Evolutionary conservation across 1,140 invertebrate species (phyloP).

Genomic region (Drosophila insularis): DNA sequence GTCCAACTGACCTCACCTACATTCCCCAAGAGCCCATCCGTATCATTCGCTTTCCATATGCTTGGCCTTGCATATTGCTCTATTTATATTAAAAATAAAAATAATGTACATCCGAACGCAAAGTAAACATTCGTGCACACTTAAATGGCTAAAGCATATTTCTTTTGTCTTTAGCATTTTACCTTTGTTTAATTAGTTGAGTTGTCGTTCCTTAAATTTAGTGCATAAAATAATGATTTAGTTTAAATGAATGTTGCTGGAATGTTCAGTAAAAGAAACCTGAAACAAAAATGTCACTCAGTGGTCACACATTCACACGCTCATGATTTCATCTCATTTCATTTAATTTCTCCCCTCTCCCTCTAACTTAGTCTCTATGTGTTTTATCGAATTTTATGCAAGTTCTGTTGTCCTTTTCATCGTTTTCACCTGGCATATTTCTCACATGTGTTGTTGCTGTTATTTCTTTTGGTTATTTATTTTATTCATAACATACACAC

Average conservation of each 20-base stretch:
- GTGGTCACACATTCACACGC: neutral
- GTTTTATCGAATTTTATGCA: conserved; percentile 4
- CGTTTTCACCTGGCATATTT: conserved; percentile 8
- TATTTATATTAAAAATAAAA: too few relatives aligned
- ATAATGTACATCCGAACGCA: too few relatives aligned
- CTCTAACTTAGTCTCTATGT: neutral
- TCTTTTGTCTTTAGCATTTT: too few relatives aligned
- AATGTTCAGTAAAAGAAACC: neutral
- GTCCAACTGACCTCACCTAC: neutral
- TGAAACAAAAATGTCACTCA: neutral
- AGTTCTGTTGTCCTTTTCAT: conserved; percentile 3
- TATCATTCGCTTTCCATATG: neutral
- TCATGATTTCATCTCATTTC: neutral
- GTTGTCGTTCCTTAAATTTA: too few relatives aligned
- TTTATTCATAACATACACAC: conserved; percentile 53
- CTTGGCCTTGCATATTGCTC: neutral
- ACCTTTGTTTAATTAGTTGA: too few relatives aligned
- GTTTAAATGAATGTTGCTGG: too few relatives aligned
- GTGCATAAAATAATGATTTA: too few relatives aligned
- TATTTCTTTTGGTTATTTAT: conserved; percentile 21
- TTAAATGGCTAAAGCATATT: too few relatives aligned
- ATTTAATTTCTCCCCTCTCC: neutral
- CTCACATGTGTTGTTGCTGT: conserved; percentile 30
- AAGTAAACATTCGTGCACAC: too few relatives aligned
- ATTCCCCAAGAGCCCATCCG: neutral